These are phyloP conservation scores for Anoplolepis gracilipes DNA, from an alignment of 1,140 invertebrate genomes.

Conservation along the genomic window DNA sequence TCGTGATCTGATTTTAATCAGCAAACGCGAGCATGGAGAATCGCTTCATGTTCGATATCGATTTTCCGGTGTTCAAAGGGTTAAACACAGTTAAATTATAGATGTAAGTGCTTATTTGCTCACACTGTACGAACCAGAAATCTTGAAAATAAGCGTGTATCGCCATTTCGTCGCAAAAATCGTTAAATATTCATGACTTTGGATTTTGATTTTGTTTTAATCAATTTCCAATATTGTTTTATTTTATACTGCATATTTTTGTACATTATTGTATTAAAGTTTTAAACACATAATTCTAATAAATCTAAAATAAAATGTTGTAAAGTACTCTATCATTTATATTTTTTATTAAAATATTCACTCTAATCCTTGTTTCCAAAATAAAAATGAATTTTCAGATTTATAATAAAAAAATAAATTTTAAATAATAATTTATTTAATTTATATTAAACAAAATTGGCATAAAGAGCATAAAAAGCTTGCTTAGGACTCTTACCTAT, in stretches of 20 bases:
- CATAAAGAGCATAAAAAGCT: no score
- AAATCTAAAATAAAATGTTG: background rate
- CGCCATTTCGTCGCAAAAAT: background rate
- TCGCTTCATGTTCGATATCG: background rate
- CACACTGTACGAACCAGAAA: background rate
- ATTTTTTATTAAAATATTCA: background rate
- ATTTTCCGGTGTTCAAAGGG: background rate
- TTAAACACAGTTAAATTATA: background rate
- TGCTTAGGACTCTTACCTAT: no score
- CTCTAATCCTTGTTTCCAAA: background rate
- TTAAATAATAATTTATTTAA: background rate
- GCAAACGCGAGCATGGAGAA: background rate
- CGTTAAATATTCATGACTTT: background rate
- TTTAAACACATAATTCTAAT: background rate
- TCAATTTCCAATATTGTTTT: background rate
- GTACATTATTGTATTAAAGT: background rate
- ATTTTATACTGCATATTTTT: no score
- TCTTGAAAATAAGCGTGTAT: background rate
- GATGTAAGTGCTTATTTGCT: background rate
- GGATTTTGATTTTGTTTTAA: background rate
- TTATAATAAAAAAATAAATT: background rate
- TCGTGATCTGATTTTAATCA: constrained; percentile 12
- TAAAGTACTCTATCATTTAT: background rate
- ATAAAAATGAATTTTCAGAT: background rate
- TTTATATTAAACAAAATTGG: no score